These are phyloP conservation scores for Odontomachus brunneus DNA, from an alignment of 1,140 invertebrate species.

Conservation along the genomic window DNA sequence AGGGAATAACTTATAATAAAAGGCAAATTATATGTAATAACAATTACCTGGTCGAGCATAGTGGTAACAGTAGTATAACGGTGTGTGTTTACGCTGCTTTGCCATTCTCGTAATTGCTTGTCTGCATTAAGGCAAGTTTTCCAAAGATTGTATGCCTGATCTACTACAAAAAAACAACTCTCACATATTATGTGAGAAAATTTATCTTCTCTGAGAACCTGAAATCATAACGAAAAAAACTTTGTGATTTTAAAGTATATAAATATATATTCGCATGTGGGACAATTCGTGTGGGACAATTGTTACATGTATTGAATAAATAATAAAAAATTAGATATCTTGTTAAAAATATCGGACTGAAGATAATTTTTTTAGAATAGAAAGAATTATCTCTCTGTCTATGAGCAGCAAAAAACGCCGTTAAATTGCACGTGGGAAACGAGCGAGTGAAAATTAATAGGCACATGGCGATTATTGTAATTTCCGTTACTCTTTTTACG, in stretches of 20 bases:
- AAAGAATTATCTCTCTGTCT: not conserved
- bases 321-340: not conserved
- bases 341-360: not conserved
- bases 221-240: conserved; percentile 66
- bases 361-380: too few relatives aligned
- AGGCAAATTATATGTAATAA: not conserved
- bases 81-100: conserved; percentile 84
- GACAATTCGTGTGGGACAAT: not conserved
- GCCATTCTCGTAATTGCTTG: conserved; percentile 86
- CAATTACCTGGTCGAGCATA: conserved; percentile 79
- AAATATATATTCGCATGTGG: too few relatives aligned
- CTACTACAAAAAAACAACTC: conserved; percentile 87
- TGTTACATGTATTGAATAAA: not conserved
- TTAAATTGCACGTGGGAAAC: not conserved
- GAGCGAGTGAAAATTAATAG: not conserved
- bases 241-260: not conserved
- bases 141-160: too few relatives aligned
- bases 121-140: too few relatives aligned
- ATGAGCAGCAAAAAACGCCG: not conserved
- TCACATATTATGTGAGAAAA: conserved; percentile 88
- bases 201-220: conserved; percentile 87
- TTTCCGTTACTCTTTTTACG: not conserved
- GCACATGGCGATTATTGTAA: not conserved
- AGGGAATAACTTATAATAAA: not conserved
- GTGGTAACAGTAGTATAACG: conserved; percentile 76